These are phyloP conservation scores for Halichoerus grypus DNA, from an alignment of 2,113 vertebrate genomes.

Conservation along the genomic window DNA sequence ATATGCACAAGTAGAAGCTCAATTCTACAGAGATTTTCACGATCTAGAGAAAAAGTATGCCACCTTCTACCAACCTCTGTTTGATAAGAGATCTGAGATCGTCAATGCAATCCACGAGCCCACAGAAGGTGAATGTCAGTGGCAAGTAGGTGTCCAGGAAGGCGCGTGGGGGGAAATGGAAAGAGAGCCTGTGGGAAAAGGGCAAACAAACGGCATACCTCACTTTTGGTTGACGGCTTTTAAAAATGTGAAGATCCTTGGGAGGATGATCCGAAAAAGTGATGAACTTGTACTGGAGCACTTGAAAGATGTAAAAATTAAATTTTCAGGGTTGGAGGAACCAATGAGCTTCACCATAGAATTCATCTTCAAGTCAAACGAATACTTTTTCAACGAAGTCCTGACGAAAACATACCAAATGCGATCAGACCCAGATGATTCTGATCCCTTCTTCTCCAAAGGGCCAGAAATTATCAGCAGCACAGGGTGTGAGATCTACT, in stretches of 20 bases:
- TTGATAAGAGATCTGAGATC: neutral
- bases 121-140: neutral
- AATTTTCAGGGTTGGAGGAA: neutral
- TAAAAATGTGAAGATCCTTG: neutral
- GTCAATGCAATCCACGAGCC: neutral
- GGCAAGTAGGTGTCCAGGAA: neutral
- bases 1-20: neutral
- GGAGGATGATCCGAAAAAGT: neutral
- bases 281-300: neutral
- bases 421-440: neutral
- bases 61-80: neutral
- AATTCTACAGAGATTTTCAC: neutral
- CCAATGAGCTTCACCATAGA: neutral
- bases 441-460: neutral
- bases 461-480: neutral
- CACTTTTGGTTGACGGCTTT: neutral
- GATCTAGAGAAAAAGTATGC: neutral
- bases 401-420: neutral
- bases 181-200: neutral
- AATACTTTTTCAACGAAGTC: constrained; percentile 20
- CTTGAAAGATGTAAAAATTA: neutral
- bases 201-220: neutral
- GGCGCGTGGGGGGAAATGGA: neutral
- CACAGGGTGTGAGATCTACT: neutral
- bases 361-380: neutral